Conservation (phyloP, 2,797 vertebrate genomes). For the Pangasius macronema region DNA sequence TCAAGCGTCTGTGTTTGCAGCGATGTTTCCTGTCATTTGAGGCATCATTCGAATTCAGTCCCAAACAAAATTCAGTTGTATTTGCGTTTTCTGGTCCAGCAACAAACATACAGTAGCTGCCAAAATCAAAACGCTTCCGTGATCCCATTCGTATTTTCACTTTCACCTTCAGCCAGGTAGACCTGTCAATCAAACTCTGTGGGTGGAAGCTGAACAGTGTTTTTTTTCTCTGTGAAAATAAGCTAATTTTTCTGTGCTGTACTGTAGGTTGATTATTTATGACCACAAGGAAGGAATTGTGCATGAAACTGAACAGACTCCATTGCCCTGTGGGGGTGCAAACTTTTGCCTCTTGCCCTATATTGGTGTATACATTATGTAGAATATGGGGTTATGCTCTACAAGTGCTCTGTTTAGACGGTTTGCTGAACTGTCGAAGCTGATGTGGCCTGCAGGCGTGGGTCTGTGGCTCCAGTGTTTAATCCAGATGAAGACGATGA, state of each 20-base stretch:
- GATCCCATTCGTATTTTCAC: too few species aligned
- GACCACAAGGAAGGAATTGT: neutral
- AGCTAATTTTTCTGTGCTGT: too few species aligned
- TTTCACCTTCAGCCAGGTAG: neutral
- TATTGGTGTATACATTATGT: too few species aligned
- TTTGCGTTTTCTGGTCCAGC: too few species aligned
- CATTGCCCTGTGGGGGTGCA: neutral
- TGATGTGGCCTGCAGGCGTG: neutral
- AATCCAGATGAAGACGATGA: constrained; percentile 9
- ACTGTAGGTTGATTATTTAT: neutral
- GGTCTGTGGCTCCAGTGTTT: constrained; percentile 20
- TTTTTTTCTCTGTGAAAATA: neutral
- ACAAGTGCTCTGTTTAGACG: neutral
- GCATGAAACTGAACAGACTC: neutral
- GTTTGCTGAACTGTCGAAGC: neutral
- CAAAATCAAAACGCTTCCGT: too few species aligned
- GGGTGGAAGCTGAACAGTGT: neutral
- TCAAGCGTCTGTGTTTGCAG: too few species aligned
- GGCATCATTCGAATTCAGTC: too few species aligned
- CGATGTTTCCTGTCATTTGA: too few species aligned
- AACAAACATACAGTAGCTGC: too few species aligned
- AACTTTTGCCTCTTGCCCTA: neutral
- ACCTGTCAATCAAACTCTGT: neutral
- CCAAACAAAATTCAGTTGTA: too few species aligned
- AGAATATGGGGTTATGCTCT: neutral